Evolutionary conservation across 2,888 invertebrate species (phyloP).

Genomic region (Trachelus stipa): DNA sequence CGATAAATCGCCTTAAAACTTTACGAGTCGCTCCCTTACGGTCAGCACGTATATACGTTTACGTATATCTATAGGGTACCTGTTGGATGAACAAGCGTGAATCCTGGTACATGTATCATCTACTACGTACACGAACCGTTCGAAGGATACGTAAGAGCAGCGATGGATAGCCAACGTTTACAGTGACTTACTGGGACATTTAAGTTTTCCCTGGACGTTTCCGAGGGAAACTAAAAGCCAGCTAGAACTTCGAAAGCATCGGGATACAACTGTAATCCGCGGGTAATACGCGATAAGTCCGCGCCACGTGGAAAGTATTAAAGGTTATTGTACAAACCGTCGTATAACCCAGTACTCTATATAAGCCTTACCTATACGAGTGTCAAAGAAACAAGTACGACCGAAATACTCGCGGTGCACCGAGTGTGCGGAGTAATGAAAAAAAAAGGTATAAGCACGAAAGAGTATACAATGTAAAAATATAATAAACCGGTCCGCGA

Average conservation of each 20-base stretch:
- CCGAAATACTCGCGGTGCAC: neutral
- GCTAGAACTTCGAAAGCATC: constrained; percentile 35
- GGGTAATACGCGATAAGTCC: constrained; percentile 58
- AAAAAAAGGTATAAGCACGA: neutral
- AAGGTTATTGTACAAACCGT: constrained; percentile 2
- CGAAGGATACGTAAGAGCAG: neutral
- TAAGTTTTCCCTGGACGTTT: constrained; percentile 11
- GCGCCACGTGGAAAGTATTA: constrained; percentile 29
- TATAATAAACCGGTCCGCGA: neutral
- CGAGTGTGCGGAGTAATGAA: neutral
- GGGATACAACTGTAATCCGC: constrained; percentile 44
- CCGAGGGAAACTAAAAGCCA: constrained; percentile 17
- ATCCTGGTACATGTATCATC: neutral
- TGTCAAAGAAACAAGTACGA: neutral
- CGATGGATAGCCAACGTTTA: constrained; percentile 21
- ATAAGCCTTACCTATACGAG: neutral
- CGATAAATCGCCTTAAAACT: constrained; percentile 40
- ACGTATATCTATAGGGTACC: neutral
- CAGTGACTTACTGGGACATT: constrained; percentile 36
- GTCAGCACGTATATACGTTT: neutral
- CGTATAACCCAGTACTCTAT: neutral
- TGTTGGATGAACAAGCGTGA: neutral
- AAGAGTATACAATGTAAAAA: neutral
- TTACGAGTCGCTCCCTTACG: constrained; percentile 9
- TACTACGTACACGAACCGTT: neutral